These are phyloP conservation scores for Haliclona indistincta DNA, from an alignment of 37 sponge, comb jelly and placozoan species.

Conservation along the genomic window DNA sequence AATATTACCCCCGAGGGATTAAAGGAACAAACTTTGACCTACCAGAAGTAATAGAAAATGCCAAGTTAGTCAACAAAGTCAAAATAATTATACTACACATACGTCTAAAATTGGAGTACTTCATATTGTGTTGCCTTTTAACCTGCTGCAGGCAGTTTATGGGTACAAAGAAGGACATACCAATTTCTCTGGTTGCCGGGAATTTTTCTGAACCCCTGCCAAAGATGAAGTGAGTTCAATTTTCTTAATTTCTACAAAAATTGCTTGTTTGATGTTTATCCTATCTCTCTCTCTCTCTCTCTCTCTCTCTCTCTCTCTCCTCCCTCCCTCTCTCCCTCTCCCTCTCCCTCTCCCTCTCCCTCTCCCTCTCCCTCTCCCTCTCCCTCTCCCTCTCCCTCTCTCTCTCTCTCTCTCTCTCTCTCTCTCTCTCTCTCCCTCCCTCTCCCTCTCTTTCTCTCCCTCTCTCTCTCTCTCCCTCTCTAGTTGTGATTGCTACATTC, in stretches of 20 bases:
- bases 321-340: background rate
- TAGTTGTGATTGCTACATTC: constrained; percentile 81
- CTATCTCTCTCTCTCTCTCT: too few species aligned
- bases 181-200: constrained; percentile 48
- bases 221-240: constrained; percentile 42
- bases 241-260: background rate
- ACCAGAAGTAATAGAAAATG: constrained; percentile 55
- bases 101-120: background rate
- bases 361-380: background rate
- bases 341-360: background rate
- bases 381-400: background rate
- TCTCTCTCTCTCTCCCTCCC: background rate
- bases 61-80: constrained; percentile 34
- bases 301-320: background rate
- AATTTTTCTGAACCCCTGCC: constrained; percentile 64
- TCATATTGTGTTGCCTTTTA: background rate
- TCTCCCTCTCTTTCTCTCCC: background rate
- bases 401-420: background rate
- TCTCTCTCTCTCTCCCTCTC: background rate
- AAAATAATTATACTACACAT: background rate
- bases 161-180: constrained; percentile 3
- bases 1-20: constrained; percentile 59
- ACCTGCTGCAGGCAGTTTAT: constrained; percentile 28
- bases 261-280: background rate
- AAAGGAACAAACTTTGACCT: constrained; percentile 81